Evolutionary conservation across 2,113 vertebrate species (phyloP), one percentile per base, ranked within the genome.

Genomic region (Archocentrus centrarchus): DNA sequence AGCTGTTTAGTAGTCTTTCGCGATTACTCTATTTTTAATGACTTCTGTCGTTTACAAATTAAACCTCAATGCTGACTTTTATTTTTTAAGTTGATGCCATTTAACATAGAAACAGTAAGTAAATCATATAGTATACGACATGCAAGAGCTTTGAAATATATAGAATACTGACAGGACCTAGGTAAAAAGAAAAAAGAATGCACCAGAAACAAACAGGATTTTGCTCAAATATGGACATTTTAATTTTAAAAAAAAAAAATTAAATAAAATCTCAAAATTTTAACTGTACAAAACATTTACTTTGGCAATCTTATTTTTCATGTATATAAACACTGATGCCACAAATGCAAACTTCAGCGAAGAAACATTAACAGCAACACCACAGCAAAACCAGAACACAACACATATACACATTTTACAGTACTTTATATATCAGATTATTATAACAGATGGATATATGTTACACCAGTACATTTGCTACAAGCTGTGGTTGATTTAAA

Each of bases 221-320:
- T 37, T 0, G 9, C 59, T 86, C 50, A 53, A 64, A 76, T 66
- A 24, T 59, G 39, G 14, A 81, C 3, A 76, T 89, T 94, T 94
- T 94, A 90, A 94, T 94, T 82, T 75, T 58, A 80, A 91, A 82
- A 90, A 27, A 27, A 91, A 22, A 53, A 79, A 39, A n/a, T 81
- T 68, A 93, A 93, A 91, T 86, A 82, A 73, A 22, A 47, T 93
- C 73, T 86, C 39, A 86, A 85, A 44, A 15, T 27, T 53, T 50
- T 27, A 82, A 83, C 80, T 93, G 82, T 92, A 91, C 87, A 94
- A 80, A 66, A 81, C 11, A 84, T 88, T 83, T 86, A 91, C 81
- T 75, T 24, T 76, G 59, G 30, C 44, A 84, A 32, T 59, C 57
- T 47, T 63, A 47, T 47, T 80, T 77, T 80, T 59, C 22, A 58